These are phyloP conservation scores for Sycobia sp. DNA, from an alignment of 1,140 invertebrate species.

Conservation along the genomic window DNA sequence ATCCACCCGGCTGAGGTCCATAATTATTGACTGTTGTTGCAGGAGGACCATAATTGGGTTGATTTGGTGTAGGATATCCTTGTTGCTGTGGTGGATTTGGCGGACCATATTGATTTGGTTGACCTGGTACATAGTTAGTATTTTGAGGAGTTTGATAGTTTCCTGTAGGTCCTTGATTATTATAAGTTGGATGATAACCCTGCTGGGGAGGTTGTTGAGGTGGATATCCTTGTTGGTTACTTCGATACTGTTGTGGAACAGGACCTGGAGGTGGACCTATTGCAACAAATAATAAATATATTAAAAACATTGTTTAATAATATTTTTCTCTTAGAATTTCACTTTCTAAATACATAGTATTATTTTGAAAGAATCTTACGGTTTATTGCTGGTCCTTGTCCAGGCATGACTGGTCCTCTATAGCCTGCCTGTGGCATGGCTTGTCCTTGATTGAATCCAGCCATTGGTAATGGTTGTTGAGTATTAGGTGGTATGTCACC, in stretches of 20 bases:
- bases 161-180: slow-evolving; percentile 56
- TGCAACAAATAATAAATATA: too few relatives aligned
- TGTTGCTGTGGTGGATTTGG: slow-evolving; percentile 53
- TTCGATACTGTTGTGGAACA: slow-evolving; percentile 59
- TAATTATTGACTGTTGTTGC: slow-evolving; percentile 57
- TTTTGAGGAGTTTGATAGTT: slow-evolving; percentile 59
- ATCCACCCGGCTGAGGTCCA: slow-evolving; percentile 54
- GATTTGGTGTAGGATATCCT: slow-evolving; percentile 49
- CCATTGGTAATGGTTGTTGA: slow-evolving; percentile 62
- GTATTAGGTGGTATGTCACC: slow-evolving; percentile 59
- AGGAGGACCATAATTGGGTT: slow-evolving; percentile 58
- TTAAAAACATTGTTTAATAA: slow-evolving; percentile 6
- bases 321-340: neutral
- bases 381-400: slow-evolving; percentile 55
- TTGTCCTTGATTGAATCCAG: slow-evolving; percentile 63
- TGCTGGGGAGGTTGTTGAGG: slow-evolving; percentile 65
- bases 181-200: slow-evolving; percentile 61
- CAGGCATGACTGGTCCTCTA: slow-evolving; percentile 57
- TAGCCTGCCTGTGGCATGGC: slow-evolving; percentile 59
- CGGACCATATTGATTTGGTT: slow-evolving; percentile 57
- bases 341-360: too few relatives aligned
- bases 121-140: slow-evolving; percentile 50
- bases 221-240: slow-evolving; percentile 64
- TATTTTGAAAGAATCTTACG: slow-evolving; percentile 44
- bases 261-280: slow-evolving; percentile 52